Percentiles rank a stretch among this genome's conserved stretches.
Conservation (phyloP, 2,888 invertebrate species). For the Cyclophora punctaria region DNA sequence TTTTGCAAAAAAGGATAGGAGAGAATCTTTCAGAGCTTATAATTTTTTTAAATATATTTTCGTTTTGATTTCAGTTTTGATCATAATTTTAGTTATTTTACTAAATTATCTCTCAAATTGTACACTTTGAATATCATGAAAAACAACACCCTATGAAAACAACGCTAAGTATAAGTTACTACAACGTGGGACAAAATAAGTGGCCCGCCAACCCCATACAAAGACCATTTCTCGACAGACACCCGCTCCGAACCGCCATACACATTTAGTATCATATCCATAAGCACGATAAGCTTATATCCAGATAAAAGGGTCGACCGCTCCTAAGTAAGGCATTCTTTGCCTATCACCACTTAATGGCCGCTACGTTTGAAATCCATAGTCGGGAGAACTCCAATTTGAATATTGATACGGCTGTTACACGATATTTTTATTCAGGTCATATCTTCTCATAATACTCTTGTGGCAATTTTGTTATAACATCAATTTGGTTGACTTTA, state of each 20-base stretch:
- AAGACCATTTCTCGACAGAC: slow-evolving; percentile 44
- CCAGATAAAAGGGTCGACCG: slow-evolving; percentile 65
- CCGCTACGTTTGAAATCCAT: slow-evolving; percentile 58
- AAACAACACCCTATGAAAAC: no score
- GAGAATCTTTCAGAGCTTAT: no score
- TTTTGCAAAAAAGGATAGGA: no score
- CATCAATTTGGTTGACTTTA: slow-evolving; percentile 10
- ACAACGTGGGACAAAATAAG: slow-evolving; percentile 31
- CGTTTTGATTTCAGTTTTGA: no score
- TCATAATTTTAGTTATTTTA: no score
- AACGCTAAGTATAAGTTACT: slow-evolving; percentile 7
- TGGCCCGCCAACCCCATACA: slow-evolving; percentile 37
- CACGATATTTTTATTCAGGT: slow-evolving; percentile 42
- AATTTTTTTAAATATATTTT: no score
- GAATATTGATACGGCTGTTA: slow-evolving; percentile 58
- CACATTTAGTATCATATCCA: slow-evolving; percentile 55
- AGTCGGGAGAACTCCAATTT: slow-evolving; percentile 56
- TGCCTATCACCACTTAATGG: slow-evolving; percentile 65
- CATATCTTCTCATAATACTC: slow-evolving; percentile 30
- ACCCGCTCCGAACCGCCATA: slow-evolving; percentile 42
- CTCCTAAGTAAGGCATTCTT: slow-evolving; percentile 67
- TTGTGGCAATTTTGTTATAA: slow-evolving; percentile 13
- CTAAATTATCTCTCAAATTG: no score
- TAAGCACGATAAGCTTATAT: slow-evolving; percentile 71
- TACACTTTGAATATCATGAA: no score